Evolutionary conservation across 2,113 vertebrate species (phyloP), one percentile per base, ranked within the genome.

Genomic region (Candoia aspera): DNA sequence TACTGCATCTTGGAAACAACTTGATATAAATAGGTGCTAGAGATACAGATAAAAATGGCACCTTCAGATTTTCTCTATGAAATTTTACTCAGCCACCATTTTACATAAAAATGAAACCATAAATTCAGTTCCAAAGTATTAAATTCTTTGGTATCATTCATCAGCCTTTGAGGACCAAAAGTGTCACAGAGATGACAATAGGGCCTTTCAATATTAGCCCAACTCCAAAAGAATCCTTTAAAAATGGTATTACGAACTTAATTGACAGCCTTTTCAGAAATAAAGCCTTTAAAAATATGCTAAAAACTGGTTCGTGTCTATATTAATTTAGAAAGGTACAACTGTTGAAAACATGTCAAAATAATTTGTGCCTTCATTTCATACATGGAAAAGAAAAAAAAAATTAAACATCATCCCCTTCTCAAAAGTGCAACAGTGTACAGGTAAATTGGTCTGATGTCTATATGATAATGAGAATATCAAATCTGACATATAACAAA

Each of bases 391-490:
- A 55, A 33, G 29, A 33, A 23, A 23, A 33, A 54, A 24, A 86
- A 19, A 64, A 21, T 37, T 21, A 85, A 29, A 86, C 4, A 29
- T 53, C 11, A 13, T 90, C 55, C 29, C 19, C 46, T 91, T 53
- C 90, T 84, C 84, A 54, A 62, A 85, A 85, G 60, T 86, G 46
- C 57, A 49, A 87, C 9, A 29, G 4, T 26, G n/a, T 26, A 17
- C 6, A 0, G 0, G 90, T 95, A 96, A 96, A 97, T 96, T 57
- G 37, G 15, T n/a, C 29, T 49, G 92, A 11, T n/a, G 92, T 62
- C 73, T 85, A 87, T 90, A 64, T 95, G 92, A 91, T 94, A 93
- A 64, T 64, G 90, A 91, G 89, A 93, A 90, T 86, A 85, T 85
- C 93, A 96, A 95, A 95, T 93, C 60, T n/a, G 83, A 91, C 46